A percentile compares a stretch with the other conserved stretches of the same genome.
These are phyloP conservation scores for Adelosebastes latens DNA, from an alignment of 2,797 vertebrate species.

Conservation along the genomic window DNA sequence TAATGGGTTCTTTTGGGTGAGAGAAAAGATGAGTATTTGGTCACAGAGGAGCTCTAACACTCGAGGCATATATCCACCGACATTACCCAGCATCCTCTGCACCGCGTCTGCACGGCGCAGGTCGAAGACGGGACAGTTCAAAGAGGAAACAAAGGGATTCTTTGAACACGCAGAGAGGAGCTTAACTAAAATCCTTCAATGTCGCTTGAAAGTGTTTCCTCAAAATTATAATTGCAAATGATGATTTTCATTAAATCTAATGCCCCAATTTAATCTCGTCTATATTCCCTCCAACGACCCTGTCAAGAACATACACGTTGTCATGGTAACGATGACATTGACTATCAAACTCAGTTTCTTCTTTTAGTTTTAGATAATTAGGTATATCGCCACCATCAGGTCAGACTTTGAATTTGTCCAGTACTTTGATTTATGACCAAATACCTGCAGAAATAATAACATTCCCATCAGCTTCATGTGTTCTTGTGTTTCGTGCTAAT, in stretches of 20 bases:
- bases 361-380: neutral
- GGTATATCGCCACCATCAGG: neutral
- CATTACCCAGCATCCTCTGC: conserved; percentile 46
- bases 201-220: conserved; percentile 3
- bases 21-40: conserved; percentile 65
- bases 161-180: conserved; percentile 10
- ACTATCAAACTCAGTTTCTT: neutral
- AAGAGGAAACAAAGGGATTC: neutral
- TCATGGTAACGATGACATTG: neutral
- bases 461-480: neutral
- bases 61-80: conserved; percentile 49
- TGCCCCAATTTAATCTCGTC: neutral
- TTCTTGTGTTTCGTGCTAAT: neutral
- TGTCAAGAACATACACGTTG: neutral
- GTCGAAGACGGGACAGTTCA: neutral
- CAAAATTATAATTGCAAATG: conserved; percentile 40
- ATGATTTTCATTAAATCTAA: conserved; percentile 17
- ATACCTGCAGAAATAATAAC: neutral
- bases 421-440: neutral
- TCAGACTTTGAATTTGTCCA: neutral
- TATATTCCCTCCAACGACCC: neutral
- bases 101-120: neutral
- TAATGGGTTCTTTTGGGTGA: conserved; percentile 76
- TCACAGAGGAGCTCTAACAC: conserved; percentile 68
- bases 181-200: conserved; percentile 22